Base-by-base conservation (phyloP, 1,140 invertebrate species). In the Eupeodes corollae region DNA sequence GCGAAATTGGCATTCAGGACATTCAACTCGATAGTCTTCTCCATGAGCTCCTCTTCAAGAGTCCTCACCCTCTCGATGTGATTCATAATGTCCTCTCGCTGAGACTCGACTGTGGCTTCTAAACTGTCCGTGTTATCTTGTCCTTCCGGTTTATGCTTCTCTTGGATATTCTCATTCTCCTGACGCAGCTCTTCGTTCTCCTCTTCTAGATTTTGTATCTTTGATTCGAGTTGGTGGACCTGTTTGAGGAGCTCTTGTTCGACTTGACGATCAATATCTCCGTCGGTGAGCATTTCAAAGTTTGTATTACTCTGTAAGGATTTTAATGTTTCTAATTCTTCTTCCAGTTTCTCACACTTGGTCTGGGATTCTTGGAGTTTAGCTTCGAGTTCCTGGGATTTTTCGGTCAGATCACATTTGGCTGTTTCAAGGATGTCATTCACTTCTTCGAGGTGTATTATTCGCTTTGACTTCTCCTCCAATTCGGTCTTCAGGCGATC, bases 321-420 rank as follows among this genome's bases (percentile, higher is more conserved):
- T 44, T 44, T 18, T 9, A 44, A 2, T 9, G 12, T 30, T 14
- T 55, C 51, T 46, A 69, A 64, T 34, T 45, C 44, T 61, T 70
- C 70, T 57, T 59, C 59, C 43, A 60, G 58, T 54, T 70, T 71
- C 11, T 53, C 42, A 13, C 42, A 15, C 32, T 51, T 39, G 2
- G 38, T 39, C 18, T 53, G 47, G 5, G 59, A 41, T 13, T 47
- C 44, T n/a, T 74, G 71, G 41, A 78, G 52, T 57, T 78, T 74
- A 58, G 77, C 73, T 60, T 72, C 61, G 43, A 79, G 56, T 52
- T 73, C 72, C 18, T 74, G 73, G 69, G 77, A 72, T 44, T 69
- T 70, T 31, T 74, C 50, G 52, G 72, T 74, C 13, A 80, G 66
- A 61, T 79, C 76, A 69, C 76, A 79, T 44, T 76, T 60, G 37